Conservation (phyloP, 2,113 vertebrate genomes). For the Erythrocercus mccallii region DNA sequence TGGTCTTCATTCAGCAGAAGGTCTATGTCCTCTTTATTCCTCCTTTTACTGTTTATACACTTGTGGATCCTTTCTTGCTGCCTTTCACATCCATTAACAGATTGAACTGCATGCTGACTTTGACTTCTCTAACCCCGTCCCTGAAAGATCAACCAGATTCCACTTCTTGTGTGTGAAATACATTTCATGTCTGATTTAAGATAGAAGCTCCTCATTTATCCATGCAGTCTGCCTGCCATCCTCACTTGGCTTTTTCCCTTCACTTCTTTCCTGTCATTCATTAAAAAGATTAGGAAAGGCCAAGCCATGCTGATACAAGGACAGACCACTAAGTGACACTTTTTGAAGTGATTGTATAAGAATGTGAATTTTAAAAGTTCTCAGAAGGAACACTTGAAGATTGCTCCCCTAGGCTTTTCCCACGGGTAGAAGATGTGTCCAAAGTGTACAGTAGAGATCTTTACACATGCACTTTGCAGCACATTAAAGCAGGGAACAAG, state of each 20-base stretch:
- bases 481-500: background rate
- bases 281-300: background rate
- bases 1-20: background rate
- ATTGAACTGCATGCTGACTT: background rate
- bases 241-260: rapidly evolving
- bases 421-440: background rate
- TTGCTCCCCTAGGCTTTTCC: background rate
- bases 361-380: background rate
- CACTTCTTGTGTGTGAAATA: background rate
- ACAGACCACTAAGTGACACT: background rate
- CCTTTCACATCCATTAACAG: background rate
- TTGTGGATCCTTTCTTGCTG: background rate
- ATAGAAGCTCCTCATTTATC: background rate
- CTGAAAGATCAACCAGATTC: background rate
- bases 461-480: background rate
- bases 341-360: background rate
- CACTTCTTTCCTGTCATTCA: background rate
- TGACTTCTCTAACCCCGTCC: background rate
- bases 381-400: background rate
- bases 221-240: background rate
- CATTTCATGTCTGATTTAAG: background rate
- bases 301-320: background rate
- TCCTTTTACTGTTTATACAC: background rate
- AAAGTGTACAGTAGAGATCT: background rate
- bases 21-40: background rate